phyloP scores from a whole-genome alignment of 2,888 invertebrate species.

The Drosophila nr. perissopoda region DNA sequence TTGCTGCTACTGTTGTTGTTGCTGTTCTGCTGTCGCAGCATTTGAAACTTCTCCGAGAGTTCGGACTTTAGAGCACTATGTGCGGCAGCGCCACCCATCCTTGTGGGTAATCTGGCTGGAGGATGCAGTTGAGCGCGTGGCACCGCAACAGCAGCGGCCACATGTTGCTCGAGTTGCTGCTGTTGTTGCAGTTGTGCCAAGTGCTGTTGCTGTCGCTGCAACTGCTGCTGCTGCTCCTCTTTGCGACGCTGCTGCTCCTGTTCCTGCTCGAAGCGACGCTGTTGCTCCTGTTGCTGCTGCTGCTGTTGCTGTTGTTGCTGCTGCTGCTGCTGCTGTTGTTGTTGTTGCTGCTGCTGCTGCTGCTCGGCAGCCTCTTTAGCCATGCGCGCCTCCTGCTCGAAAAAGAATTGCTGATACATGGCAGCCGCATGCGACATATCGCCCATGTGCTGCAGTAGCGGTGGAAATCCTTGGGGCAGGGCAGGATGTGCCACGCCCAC shows the following conservation, averaged over 20 bases:
- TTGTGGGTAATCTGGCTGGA: conserved; percentile 81
- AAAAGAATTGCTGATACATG: conserved; percentile 92
- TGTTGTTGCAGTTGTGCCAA: conserved; percentile 85
- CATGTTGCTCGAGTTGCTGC: conserved; percentile 82
- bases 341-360: conserved; percentile 86
- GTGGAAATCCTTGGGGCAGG: conserved; percentile 87
- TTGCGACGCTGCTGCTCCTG: conserved; percentile 86
- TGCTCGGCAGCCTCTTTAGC: conserved; percentile 88
- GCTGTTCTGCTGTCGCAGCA: conserved; percentile 86
- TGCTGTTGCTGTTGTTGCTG: conserved; percentile 86
- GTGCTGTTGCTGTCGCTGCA: no score
- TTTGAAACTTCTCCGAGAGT: conserved; percentile 91
- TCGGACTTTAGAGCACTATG: conserved; percentile 87
- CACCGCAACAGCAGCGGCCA: conserved; percentile 62
- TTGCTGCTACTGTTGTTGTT: conserved; percentile 85
- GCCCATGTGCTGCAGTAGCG: conserved; percentile 86
- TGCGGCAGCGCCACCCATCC: conserved; percentile 71
- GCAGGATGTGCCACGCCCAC: conserved; percentile 85
- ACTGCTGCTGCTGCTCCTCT: conserved; percentile 84
- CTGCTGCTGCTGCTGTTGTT: conserved; percentile 86
- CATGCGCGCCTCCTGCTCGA: conserved; percentile 92
- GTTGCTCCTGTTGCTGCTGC: conserved; percentile 86
- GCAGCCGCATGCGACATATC: conserved; percentile 88
- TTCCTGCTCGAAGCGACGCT: conserved; percentile 86
- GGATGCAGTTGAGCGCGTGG: conserved; percentile 81